Conservation (phyloP, 2,888 invertebrate species). For the Smittia sp. region DNA sequence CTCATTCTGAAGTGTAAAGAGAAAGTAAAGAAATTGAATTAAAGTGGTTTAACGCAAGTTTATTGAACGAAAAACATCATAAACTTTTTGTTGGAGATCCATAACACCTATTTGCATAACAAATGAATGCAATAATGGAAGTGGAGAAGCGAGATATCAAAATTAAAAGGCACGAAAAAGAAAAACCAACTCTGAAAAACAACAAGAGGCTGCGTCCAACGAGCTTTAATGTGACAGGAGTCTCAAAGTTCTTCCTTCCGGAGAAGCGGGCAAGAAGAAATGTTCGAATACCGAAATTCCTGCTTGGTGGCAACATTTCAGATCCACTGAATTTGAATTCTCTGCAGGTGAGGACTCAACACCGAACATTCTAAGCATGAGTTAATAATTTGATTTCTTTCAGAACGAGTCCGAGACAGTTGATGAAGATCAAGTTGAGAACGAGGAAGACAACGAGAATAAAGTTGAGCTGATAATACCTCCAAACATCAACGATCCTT, state of each 20-base stretch:
- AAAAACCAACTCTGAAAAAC: constrained; percentile 32
- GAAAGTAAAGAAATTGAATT: background rate
- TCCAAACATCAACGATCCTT: constrained; percentile 86
- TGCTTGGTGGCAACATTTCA: constrained; percentile 77
- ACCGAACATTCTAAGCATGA: background rate
- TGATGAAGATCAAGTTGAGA: background rate
- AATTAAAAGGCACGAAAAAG: constrained; percentile 26
- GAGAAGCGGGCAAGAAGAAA: constrained; percentile 58
- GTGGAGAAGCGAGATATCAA: constrained; percentile 36
- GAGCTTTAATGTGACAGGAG: constrained; percentile 18
- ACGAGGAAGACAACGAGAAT: constrained; percentile 46
- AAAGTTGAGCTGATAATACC: constrained; percentile 91
- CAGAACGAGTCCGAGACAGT: constrained; percentile 35
- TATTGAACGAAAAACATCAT: background rate
- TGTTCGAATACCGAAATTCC: constrained; percentile 7
- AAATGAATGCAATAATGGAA: constrained; percentile 34
- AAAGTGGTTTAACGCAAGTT: background rate
- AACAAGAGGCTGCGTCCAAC: constrained; percentile 25
- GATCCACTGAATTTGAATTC: constrained; percentile 94
- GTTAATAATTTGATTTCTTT: background rate
- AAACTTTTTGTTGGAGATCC: background rate
- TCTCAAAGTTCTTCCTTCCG: constrained; percentile 70
- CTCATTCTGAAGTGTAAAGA: too few relatives aligned
- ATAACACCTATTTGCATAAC: background rate
- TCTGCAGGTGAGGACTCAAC: constrained; percentile 55